A percentile compares a stretch with the other conserved stretches of the same genome.
Evolutionary conservation across 2,113 vertebrate species (phyloP).

Genomic region (Heliornis fulica): DNA sequence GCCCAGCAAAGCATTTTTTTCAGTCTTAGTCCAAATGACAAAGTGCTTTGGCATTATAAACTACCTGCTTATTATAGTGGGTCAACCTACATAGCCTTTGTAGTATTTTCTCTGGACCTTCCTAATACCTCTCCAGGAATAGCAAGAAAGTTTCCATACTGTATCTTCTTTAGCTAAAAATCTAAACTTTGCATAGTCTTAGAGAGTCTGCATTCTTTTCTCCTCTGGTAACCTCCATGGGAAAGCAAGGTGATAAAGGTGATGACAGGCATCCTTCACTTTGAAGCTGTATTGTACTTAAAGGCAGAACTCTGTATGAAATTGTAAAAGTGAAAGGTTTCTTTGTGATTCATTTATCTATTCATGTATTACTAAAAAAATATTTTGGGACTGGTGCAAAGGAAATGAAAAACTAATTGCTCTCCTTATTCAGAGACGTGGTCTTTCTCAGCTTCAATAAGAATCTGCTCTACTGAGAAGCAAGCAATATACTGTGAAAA

Average conservation of each 20-base stretch:
- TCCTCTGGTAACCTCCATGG: not conserved
- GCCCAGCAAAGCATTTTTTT: not conserved
- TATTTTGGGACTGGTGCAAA: not conserved
- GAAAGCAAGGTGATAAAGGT: not conserved
- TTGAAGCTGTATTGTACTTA: not conserved
- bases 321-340: not conserved
- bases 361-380: not conserved
- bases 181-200: not conserved
- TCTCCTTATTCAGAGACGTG: constrained; percentile 2
- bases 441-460: constrained; percentile 19
- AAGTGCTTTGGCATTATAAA: not conserved
- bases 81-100: not conserved
- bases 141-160: not conserved
- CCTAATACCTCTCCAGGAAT: not conserved
- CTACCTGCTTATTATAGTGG: not conserved
- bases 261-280: not conserved
- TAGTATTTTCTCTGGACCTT: not conserved
- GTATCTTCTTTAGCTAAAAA: not conserved
- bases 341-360: not conserved
- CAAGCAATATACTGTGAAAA: constrained; percentile 22
- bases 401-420: not conserved
- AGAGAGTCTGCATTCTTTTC: not conserved
- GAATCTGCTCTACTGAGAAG: constrained; percentile 8
- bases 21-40: not conserved
- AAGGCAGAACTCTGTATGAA: not conserved